phyloP scores from a whole-genome alignment of 2,113 vertebrate genomes.

The Pseudopodoces humilis region DNA sequence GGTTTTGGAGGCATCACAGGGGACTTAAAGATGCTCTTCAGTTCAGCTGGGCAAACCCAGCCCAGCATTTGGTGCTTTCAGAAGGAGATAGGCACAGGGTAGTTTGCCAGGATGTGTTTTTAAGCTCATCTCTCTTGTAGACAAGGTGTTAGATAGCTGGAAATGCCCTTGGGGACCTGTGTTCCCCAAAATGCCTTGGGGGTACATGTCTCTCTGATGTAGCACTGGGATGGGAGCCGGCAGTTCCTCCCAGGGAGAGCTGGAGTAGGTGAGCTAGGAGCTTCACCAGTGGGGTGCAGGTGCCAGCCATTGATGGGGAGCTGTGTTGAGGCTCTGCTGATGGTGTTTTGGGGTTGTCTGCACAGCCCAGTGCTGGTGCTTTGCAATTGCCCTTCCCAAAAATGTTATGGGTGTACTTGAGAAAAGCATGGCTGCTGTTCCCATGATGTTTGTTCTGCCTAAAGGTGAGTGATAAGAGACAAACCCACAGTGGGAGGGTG shows the following conservation, averaged over 20 bases:
- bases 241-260: neutral
- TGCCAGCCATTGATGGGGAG: neutral
- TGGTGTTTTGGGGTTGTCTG: neutral
- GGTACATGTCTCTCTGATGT: rapidly evolving
- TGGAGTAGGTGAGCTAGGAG: neutral
- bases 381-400: neutral
- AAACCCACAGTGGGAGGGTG: neutral
- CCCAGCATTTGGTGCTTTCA: neutral
- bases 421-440: neutral
- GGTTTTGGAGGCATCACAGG: neutral
- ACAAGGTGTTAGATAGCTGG: neutral
- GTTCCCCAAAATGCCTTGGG: neutral
- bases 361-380: neutral
- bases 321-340: neutral
- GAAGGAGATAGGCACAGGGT: neutral
- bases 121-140: neutral
- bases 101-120: neutral
- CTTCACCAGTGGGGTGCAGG: neutral
- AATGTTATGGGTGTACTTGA: rapidly evolving
- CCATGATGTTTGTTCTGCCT: neutral
- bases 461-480: neutral
- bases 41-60: neutral
- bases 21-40: neutral
- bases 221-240: rapidly evolving
- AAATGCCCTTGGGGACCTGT: neutral